Conservation (phyloP, 2,888 invertebrate species). For the Chydorus sphaericus region DNA sequence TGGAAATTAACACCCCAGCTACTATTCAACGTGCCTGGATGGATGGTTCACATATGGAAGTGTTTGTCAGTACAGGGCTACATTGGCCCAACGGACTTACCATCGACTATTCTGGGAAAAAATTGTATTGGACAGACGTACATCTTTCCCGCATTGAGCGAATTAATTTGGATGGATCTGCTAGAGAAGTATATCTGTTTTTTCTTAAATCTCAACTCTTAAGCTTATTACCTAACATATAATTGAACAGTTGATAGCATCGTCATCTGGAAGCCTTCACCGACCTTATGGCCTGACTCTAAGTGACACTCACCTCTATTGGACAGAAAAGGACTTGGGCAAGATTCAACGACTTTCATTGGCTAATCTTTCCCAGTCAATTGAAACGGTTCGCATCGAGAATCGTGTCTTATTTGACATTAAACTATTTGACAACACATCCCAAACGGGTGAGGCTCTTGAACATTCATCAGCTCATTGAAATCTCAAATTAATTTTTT, state of each 20-base stretch:
- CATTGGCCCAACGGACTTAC: constrained; percentile 65
- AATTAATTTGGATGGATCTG: constrained; percentile 39
- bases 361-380: constrained; percentile 25
- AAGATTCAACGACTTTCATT: constrained; percentile 38
- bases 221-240: not conserved
- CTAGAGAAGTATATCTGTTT: constrained; percentile 28
- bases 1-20: constrained; percentile 27
- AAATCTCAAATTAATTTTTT: not conserved
- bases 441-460: constrained; percentile 35
- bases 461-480: too few relatives aligned
- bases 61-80: constrained; percentile 38
- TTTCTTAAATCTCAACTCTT: not conserved
- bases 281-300: constrained; percentile 54
- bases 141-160: constrained; percentile 50
- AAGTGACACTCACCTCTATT: constrained; percentile 46
- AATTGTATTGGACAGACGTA: constrained; percentile 58
- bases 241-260: constrained; percentile 29
- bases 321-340: constrained; percentile 50
- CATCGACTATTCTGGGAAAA: constrained; percentile 40
- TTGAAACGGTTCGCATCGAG: constrained; percentile 38
- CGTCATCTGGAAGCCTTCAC: constrained; percentile 34
- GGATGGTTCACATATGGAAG: constrained; percentile 50
- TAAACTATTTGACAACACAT: constrained; percentile 44
- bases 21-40: constrained; percentile 53
- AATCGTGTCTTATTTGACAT: constrained; percentile 42